Evolutionary conservation across 2,113 vertebrate species (phyloP).

Genomic region (Platysternon megacephalum): DNA sequence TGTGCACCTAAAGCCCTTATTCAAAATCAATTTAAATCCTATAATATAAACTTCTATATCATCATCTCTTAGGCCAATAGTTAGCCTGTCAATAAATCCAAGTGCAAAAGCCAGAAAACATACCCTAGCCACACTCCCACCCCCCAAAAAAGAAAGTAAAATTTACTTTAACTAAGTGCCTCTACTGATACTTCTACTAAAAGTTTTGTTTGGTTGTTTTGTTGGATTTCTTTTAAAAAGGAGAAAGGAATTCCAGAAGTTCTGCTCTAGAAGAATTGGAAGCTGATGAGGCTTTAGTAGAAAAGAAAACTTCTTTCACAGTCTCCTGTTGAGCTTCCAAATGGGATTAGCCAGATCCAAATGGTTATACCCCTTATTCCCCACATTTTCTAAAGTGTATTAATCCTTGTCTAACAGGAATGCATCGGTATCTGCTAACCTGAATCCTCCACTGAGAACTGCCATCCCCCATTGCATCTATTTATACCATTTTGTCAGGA

Average conservation of each 20-base stretch:
- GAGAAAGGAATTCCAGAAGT: not conserved
- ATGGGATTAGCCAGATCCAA: not conserved
- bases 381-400: not conserved
- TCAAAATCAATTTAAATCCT: not conserved
- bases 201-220: not conserved
- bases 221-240: not conserved
- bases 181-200: not conserved
- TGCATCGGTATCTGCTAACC: slow-evolving; percentile 10
- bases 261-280: not conserved
- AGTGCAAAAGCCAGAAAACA: not conserved
- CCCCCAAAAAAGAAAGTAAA: not conserved
- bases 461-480: not conserved
- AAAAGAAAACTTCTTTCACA: not conserved
- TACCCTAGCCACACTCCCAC: not conserved
- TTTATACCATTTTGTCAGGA: not conserved
- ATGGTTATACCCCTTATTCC: not conserved
- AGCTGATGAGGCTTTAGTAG: not conserved
- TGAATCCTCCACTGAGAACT: not conserved
- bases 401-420: not conserved
- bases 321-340: not conserved
- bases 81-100: not conserved
- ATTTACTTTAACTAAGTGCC: not conserved
- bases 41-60: not conserved
- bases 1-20: not conserved
- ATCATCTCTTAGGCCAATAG: not conserved